Evolutionary conservation across 2,113 vertebrate genomes (phyloP), one percentile per base, ranked within the genome.

Genomic region (Neotragus pygmaeus): DNA sequence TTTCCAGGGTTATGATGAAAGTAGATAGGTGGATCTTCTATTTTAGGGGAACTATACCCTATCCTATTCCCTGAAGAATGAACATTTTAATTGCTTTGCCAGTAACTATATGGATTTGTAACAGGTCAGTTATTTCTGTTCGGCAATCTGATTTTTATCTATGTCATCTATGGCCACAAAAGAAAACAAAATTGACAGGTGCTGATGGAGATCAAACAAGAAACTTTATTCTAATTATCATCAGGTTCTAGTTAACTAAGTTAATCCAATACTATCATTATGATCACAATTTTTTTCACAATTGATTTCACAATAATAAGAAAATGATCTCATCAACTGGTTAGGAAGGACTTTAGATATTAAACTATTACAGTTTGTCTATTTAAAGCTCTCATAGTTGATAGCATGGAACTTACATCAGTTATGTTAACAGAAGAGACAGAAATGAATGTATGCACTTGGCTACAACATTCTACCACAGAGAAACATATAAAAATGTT

Each of bases 401-500:
- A 98, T 83, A 97, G 94, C 45, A 96, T 87, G 97, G 78, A 98
- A 97, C 81, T 94, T 98, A 88, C 28, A 95, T 55, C 0, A 98
- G 91, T 96, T 87, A 97, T 85, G 94, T 97, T 95, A 88, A 94
- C 57, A 97, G 88, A 70, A 98, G 25, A 92, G 90, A 96, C 93
- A 98, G 87, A 97, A 96, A 94, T 75, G 58, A 89, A 94, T 91
- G 97, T 95, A 60, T 98, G 96, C 57, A 97, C 98, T 97, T 98
- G 93, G 86, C 95, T 92, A 94, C 70, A 98, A 96, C 36, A 94
- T 47, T 85, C 80, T 88, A 98, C 91, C 90, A 98, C 86, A 98
- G 97, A 97, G 90, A 98, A 98, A 97, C 92, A 98, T 25, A 95
- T 84, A 97, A 84, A 96, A 92, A 88, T 97, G 95, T 97, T 98